Base-by-base conservation (phyloP, 2,888 invertebrate genomes). In the Ethmia dodecea region DNA sequence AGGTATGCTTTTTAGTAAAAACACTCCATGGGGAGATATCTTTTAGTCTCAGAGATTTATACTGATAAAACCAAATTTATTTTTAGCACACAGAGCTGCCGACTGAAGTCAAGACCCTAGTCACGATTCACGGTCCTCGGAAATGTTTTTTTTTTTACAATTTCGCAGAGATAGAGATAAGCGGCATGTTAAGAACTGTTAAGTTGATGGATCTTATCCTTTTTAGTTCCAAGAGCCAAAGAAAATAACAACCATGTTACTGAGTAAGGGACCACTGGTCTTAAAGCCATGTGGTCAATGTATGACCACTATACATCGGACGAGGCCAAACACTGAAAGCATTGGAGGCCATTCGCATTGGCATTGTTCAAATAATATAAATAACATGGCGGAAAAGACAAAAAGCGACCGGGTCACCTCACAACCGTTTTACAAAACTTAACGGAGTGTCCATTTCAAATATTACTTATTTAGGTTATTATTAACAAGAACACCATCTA, bases 371-470 rank as follows among this genome's bases (percentile, higher is more conserved):
- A 5, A 26, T 11, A 26, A 26, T 15, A 13, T 9, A 9, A 4
- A 9, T 5, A 28, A 14, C 10, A 9, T 13, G 11, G 9, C 56
- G 33, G 37, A 47, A 38, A 39, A 63, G 49, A 62, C 64, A 72
- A 70, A 60, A 61, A 60, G 52, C 55, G 59, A 74, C 76, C 73
- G 54, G 68, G 73, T 74, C 55, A 72, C 66, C 64, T 62, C 47
- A 15, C 20, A 66, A 61, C 59, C 57, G 61, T 60, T 63, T 51
- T 43, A 43, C 35, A 49, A 52, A 41, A 48, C 40, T 37, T 69
- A 70, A 67, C 64, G 68, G 65, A 42, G n/a, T n/a, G n/a, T n/a
- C n/a, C n/a, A n/a, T n/a, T n/a, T n/a, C n/a, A n/a, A n/a, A n/a
- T n/a, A n/a, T n/a, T n/a, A n/a, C n/a, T n/a, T n/a, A n/a, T n/a